A percentile compares a stretch with the other conserved stretches of the same genome.
Evolutionary conservation across 2,113 vertebrate genomes (phyloP).

Genomic region (Colistium nudipinnis): DNA sequence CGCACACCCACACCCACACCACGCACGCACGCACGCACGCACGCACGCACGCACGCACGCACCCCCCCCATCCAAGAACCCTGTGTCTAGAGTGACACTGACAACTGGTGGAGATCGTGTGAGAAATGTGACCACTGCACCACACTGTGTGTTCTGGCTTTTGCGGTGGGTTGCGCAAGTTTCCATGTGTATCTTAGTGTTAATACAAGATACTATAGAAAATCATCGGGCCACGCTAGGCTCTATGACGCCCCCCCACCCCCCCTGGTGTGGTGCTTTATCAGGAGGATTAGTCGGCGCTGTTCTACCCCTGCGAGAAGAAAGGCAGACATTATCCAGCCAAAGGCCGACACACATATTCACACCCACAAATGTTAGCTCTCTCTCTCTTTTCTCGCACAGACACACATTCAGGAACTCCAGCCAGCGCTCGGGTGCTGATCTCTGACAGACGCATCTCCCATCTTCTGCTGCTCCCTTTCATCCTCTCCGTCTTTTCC

Average conservation of each 20-base stretch:
- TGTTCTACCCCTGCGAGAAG: conserved; percentile 58
- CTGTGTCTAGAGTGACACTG: conserved; percentile 62
- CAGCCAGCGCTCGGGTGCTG: conserved; percentile 63
- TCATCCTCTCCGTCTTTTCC: conserved; percentile 34
- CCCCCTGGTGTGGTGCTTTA: conserved; percentile 49
- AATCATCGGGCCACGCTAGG: conserved; percentile 25
- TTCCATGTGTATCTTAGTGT: conserved; percentile 35
- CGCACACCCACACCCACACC: conserved; percentile 16
- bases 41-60: conserved; percentile 13
- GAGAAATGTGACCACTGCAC: conserved; percentile 68
- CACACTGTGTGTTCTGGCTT: conserved; percentile 59
- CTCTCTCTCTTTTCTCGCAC: conserved; percentile 42
- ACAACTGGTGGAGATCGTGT: conserved; percentile 74
- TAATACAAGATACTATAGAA: conserved; percentile 13
- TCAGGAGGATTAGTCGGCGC: conserved; percentile 64
- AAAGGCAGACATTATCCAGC: conserved; percentile 56
- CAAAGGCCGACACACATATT: conserved; percentile 39
- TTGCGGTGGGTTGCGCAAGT: conserved; percentile 37
- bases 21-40: conserved; percentile 17
- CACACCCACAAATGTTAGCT: conserved; percentile 38
- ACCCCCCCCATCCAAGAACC: conserved; percentile 8
- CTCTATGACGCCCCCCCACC: too few species aligned
- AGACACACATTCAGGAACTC: conserved; percentile 42
- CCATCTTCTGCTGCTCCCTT: conserved; percentile 35
- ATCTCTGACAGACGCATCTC: conserved; percentile 56